These are phyloP conservation scores for Sciaenops ocellatus DNA, from an alignment of 2,797 vertebrate genomes.

Conservation along the genomic window DNA sequence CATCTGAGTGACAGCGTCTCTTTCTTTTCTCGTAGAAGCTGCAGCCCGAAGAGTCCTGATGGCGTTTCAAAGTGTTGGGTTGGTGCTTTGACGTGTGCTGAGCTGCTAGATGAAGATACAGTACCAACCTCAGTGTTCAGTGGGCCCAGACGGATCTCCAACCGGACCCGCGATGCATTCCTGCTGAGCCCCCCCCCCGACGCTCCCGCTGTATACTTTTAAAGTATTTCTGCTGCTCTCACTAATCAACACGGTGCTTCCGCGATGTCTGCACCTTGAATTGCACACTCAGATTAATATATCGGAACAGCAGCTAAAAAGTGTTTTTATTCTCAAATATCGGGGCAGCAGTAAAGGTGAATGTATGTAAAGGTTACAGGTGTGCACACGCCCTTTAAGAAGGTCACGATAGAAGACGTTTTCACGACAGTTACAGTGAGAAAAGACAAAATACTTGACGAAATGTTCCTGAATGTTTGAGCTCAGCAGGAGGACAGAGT, in stretches of 20 bases:
- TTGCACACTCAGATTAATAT: neutral
- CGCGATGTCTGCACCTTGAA: constrained; percentile 15
- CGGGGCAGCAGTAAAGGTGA: neutral
- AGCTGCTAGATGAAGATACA: constrained; percentile 10
- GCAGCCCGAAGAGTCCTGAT: constrained; percentile 45
- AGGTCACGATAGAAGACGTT: neutral
- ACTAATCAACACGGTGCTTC: constrained; percentile 35
- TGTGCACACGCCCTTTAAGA: neutral
- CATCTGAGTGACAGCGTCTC: neutral
- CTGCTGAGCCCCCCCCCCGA: constrained; percentile 14
- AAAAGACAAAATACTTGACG: neutral
- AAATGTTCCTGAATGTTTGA: no score
- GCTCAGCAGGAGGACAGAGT: constrained; percentile 7
- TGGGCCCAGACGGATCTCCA: constrained; percentile 3
- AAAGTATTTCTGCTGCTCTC: constrained; percentile 32
- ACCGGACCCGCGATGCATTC: neutral
- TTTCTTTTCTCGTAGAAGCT: constrained; percentile 53
- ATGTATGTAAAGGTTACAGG: neutral
- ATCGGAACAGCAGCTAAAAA: constrained; percentile 31
- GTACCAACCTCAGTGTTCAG: constrained; percentile 26
- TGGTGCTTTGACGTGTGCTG: constrained; percentile 20
- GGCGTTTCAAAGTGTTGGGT: constrained; percentile 17
- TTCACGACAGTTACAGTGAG: neutral
- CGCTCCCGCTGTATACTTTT: neutral
- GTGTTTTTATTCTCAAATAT: neutral